Base-by-base conservation (phyloP, 2,113 vertebrate species). In the Crocuta crocuta region DNA sequence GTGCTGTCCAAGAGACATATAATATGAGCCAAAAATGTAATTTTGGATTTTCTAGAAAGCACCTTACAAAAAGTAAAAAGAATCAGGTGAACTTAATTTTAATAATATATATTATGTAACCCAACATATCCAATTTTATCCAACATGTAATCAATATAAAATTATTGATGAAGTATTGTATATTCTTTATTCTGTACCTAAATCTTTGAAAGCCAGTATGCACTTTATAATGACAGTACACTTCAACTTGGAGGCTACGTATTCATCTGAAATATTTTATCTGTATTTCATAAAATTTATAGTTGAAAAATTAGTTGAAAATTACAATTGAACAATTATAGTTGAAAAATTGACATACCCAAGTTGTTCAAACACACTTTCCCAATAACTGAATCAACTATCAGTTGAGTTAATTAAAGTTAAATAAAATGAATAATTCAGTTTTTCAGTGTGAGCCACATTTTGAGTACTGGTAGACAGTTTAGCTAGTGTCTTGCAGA, bases 181-280 rank as follows among this genome's bases (percentile, higher is more conserved):
- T 43, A 15, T 39, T 84, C 16, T 81, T 83, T 95, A 93, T 93
- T 74, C 70, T 73, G 3, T 39, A 65, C 58, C 58, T 81, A 83
- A 92, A 55, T 74, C 39, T 96, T 91, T 93, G n/a, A 96, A 97
- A 91, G 66, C 65, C 3, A 65, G 26, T 31, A 19, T 68, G 17
- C 23, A 55, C 80, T 96, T 96, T 81, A 89, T 65, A 74, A 4
- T 83, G 24, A 81, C 0, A 74, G 17, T n/a, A 31, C 26, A 53
- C 91, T 89, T 92, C n/a, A 71, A 73, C 88, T 76, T 74, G 55
- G 50, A 94, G 71, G 55, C 28, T 73, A 92, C 66, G 43, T 73
- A 94, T 93, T 96, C 79, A 58, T 39, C 80, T 82, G 61, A 96
- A 98, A 91, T 87, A 80, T 5, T 68, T 97, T 35, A 90, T 92